Evolutionary conservation across 2,797 vertebrate species (phyloP), one percentile per base, ranked within the genome.

Genomic region (Dromococcyx pavoninus): DNA sequence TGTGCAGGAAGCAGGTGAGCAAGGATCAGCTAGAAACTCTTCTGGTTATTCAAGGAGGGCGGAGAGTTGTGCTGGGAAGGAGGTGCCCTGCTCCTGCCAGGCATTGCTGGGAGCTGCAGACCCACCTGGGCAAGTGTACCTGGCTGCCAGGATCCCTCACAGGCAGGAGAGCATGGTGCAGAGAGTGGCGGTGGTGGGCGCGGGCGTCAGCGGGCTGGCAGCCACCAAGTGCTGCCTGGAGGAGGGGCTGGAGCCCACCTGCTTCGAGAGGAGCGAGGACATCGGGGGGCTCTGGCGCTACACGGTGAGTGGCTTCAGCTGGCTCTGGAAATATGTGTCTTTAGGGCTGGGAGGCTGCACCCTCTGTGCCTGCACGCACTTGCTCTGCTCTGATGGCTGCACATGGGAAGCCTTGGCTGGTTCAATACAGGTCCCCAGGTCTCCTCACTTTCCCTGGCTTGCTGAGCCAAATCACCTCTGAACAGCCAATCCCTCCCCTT

Each of bases 211-310:
- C 3, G 98, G 98, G 41, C 91, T 98, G 89, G 80, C 77, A 6
- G 97, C 96, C 83, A 98, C 96, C 57, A 98, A 98, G 90, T 96
- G 96, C 91, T 99, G 98, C 57, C 82, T 98, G 93, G 98, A 98
- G 10, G 98, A 98, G 48, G 98, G 98, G 9, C 93, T 99, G 95
- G 98, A 98, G 85, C 98, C 98, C 1, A 97, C 97, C 56, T 98
- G 98, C 96, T 99, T 98, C 2, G 98, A 99, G 80, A 98, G 95
- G 94, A 98, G 98, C 3, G 70, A 98, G 75, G 98, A 97, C 87
- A 92, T 98, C 7, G 98, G 98, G 5, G 98, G 98, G 15, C 97
- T 99, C 62, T 99, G 98, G 98, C 97, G 87, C 85, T 98, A 98
- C 86, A 97, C 95, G 95, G 98, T 98, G 81, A 86, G 96, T 71